phyloP scores from a whole-genome alignment of 2,888 invertebrate species.

The Drosophila barbarae region DNA sequence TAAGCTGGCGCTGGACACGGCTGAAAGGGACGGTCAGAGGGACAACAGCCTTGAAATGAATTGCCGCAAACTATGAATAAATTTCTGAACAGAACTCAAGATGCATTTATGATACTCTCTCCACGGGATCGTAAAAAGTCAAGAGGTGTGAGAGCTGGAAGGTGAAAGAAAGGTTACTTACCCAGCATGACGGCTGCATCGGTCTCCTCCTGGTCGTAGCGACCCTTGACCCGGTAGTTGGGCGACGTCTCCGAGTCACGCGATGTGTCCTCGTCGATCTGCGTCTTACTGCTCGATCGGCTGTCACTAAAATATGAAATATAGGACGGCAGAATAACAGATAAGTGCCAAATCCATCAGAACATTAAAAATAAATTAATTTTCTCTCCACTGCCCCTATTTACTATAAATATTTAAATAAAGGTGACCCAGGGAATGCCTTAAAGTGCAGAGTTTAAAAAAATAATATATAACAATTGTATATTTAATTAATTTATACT shows the following conservation, averaged over 20 bases:
- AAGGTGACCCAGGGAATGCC: no score
- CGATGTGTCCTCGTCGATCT: constrained; percentile 91
- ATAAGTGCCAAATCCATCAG: neutral
- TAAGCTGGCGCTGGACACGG: constrained; percentile 59
- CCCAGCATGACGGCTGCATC: constrained; percentile 98
- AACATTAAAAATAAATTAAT: no score
- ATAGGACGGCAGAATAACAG: neutral
- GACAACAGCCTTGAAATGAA: constrained; percentile 65
- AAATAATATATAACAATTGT: no score
- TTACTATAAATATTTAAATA: no score
- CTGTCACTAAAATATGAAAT: constrained; percentile 76
- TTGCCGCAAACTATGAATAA: constrained; percentile 58
- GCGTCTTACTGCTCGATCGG: constrained; percentile 80
- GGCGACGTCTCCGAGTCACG: constrained; percentile 93
- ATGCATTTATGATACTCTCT: constrained; percentile 29
- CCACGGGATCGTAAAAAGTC: constrained; percentile 44
- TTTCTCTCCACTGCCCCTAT: no score
- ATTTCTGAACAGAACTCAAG: constrained; percentile 33
- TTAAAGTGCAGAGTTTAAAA: no score
- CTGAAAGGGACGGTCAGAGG: constrained; percentile 6
- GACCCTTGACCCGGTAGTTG: constrained; percentile 89
- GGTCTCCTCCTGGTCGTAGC: constrained; percentile 96
- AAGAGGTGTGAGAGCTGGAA: constrained; percentile 50
- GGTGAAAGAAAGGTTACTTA: constrained; percentile 77
- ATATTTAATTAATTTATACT: neutral